Evolutionary conservation across 2,888 invertebrate genomes (phyloP), one percentile per base, ranked within the genome.

Genomic region (Bombylius major): DNA sequence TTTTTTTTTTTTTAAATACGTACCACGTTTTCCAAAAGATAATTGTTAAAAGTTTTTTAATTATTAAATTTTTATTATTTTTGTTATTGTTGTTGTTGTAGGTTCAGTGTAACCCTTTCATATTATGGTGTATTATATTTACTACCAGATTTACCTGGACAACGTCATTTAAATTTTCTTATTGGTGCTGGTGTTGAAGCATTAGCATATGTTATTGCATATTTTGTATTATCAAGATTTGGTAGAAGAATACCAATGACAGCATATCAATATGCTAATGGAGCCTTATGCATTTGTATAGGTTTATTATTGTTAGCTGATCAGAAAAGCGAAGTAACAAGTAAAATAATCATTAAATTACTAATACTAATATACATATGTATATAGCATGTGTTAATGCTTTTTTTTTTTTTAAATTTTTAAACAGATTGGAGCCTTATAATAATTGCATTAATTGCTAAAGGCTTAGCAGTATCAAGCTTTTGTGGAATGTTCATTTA

Each of bases 161-260:
- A 78, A 62, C 69, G 75, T n/a, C 78, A 78, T 63, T 61, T 76
- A 12, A 76, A 73, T 60, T 75, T 78, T 58, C 70, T 75, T 13
- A 65, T 77, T n/a, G 74, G 77, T 51, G 77, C 75, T 7, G 64
- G 65, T n/a, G 67, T 77, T 52, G 79, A 79, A 65, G 63, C 76
- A 44, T 64, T 69, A 4, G 71, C 75, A 14, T 77, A 77, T 57
- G 61, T 68, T 32, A 57, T 72, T 55, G 65, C 69, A 23, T 75
- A 70, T 58, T 68, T 73, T 42, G 59, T 70, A 49, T 58, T 74
- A 23, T 67, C 66, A 56, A 71, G 70, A 60, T 71, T 74, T 61
- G 77, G 77, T 3, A 67, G 78, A 50, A 69, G 75, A 53, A 62
- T 69, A 39, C 75, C 77, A 0, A 67, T 78, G 61, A 63, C 69